Percentiles rank a stretch among this genome's conserved stretches.
Evolutionary conservation across 2,113 vertebrate species (phyloP).

Genomic region (Crotalus tigris): DNA sequence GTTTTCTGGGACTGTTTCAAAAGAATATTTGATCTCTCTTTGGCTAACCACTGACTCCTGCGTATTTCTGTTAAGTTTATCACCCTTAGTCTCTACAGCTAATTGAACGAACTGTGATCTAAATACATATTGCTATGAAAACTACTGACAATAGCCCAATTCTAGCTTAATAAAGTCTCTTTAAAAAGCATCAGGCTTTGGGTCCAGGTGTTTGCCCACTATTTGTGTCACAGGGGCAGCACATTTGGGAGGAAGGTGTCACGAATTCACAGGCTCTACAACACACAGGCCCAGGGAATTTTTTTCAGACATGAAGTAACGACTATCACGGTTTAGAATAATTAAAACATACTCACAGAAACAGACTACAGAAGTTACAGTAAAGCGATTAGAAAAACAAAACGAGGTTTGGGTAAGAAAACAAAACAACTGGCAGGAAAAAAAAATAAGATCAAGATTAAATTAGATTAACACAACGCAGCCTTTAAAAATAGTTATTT

Average conservation of each 20-base stretch:
- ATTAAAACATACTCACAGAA: conserved; percentile 71
- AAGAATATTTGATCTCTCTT: background rate
- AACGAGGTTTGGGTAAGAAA: conserved; percentile 53
- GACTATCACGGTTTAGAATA: conserved; percentile 28
- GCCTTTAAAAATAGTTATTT: background rate
- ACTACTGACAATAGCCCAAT: background rate
- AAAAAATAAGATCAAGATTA: conserved; percentile 7
- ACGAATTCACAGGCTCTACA: background rate
- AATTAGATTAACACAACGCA: background rate
- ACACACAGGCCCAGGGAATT: background rate
- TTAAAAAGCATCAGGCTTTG: conserved; percentile 32
- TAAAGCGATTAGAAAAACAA: conserved; percentile 61
- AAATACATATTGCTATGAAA: background rate
- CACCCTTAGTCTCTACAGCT: background rate
- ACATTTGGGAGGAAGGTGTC: background rate
- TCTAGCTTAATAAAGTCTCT: conserved; percentile 36
- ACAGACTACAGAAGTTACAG: conserved; percentile 67
- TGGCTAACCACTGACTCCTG: background rate
- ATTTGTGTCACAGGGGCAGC: background rate
- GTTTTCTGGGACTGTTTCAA: background rate
- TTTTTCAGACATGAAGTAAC: background rate
- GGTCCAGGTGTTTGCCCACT: background rate
- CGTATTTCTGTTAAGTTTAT: background rate
- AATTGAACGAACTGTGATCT: background rate
- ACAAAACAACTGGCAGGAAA: conserved; percentile 26